Base-by-base conservation (phyloP, 2,888 invertebrate species). In the Entomobrya multifasciata region DNA sequence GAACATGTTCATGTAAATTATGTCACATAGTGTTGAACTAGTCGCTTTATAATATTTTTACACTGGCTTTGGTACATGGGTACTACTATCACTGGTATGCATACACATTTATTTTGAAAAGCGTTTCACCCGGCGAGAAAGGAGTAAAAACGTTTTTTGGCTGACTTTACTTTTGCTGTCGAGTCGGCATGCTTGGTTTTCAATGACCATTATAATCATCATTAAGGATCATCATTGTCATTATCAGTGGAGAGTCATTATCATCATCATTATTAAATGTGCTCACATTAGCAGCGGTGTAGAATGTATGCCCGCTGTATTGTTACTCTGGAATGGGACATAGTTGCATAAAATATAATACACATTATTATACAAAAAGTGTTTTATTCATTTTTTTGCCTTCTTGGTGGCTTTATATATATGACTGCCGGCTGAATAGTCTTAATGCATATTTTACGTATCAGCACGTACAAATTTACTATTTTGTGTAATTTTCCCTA, bases 171-270 rank as follows among this genome's bases (percentile, higher is more conserved):
- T 70, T 52, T 72, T 25, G 4, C 8, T 6, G 67, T 44, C 67
- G 36, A 13, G 49, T 49, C 5, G 72, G 49, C 72, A 72, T 72
- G 72, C 72, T 49, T 49, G 72, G 72, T 72, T 72, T 72, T 72
- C 72, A 72, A 72, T 72, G 72, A 47, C 62, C 78, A 65, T 55
- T 80, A 80, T 81, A 81, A 81, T 81, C 81, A 81, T 81, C 81
- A 81, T 81, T 81, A 81, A 81, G 81, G 55, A 70, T 70, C 81
- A 52, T 65, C 72, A 72, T 81, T 70, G 80, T 80, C 67, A 67
- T 80, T 80, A 80, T 67, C 81, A 81, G 49, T 44, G 41, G 70
- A 78, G 62, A 81, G 79, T 81, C 81, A 81, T 81, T 81, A 81
- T 72, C 81, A 49, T 67, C 67, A 67, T 55, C 70, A 55, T 70